Conservation (phyloP, 1,140 invertebrate genomes). For the Amphibalanus amphitrite region DNA sequence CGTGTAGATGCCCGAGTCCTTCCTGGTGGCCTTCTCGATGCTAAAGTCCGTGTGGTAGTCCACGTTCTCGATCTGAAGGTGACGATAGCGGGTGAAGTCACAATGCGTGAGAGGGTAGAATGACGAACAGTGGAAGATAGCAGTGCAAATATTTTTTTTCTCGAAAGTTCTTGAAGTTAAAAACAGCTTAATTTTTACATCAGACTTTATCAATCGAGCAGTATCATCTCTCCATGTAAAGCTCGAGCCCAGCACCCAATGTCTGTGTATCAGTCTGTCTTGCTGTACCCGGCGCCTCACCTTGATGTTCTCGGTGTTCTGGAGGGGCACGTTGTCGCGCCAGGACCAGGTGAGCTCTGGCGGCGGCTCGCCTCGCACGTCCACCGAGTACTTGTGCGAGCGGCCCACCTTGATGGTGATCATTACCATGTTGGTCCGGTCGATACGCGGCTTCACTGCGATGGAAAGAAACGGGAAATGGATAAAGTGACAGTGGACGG, state of each 20-base stretch:
- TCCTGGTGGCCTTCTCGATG: slow-evolving; percentile 58
- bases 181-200: too few relatives aligned
- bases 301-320: slow-evolving; percentile 62
- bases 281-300: too few relatives aligned
- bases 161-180: too few relatives aligned
- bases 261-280: too few relatives aligned
- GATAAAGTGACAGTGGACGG: too few relatives aligned
- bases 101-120: too few relatives aligned
- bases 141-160: too few relatives aligned
- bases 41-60: slow-evolving; percentile 83
- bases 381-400: slow-evolving; percentile 81
- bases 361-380: slow-evolving; percentile 73
- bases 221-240: too few relatives aligned
- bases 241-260: too few relatives aligned
- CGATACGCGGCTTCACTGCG: slow-evolving; percentile 33
- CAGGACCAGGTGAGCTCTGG: slow-evolving; percentile 71
- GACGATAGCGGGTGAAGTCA: background rate
- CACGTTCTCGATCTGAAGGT: slow-evolving; percentile 50
- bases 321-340: slow-evolving; percentile 57
- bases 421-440: slow-evolving; percentile 69
- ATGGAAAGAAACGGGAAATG: too few relatives aligned
- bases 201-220: too few relatives aligned
- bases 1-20: slow-evolving; percentile 82
- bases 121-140: too few relatives aligned
- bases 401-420: slow-evolving; percentile 72